phyloP scores from a whole-genome alignment of 2,888 invertebrate genomes.

The Eupithecia exiguata region DNA sequence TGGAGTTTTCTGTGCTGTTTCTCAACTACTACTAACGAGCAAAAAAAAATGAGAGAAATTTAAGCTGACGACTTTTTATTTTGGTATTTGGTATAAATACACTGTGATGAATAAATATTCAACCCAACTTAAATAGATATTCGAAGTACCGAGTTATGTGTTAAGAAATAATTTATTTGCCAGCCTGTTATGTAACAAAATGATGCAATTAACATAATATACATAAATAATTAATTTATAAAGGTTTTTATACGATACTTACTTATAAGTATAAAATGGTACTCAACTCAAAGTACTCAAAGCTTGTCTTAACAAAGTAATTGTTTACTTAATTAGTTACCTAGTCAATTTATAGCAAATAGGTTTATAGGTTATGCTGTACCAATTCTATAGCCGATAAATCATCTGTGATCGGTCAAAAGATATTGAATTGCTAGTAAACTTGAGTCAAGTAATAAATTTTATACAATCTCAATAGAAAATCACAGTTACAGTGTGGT shows the following conservation, averaged over 20 bases:
- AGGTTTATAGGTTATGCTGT: conserved; percentile 34
- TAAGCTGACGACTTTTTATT: neutral
- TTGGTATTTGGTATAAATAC: neutral
- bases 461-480: conserved; percentile 26
- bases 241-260: too few relatives aligned
- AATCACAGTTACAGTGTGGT: conserved; percentile 15
- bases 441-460: conserved; percentile 26
- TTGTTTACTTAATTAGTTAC: conserved; percentile 28
- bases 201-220: neutral
- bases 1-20: neutral
- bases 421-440: conserved; percentile 32
- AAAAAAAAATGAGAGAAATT: neutral
- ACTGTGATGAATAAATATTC: neutral
- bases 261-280: too few relatives aligned
- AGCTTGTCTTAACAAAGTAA: conserved; percentile 6
- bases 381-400: conserved; percentile 29
- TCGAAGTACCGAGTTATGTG: neutral
- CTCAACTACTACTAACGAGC: neutral
- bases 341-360: conserved; percentile 27
- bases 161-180: neutral
- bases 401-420: conserved; percentile 24
- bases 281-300: neutral
- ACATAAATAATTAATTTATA: neutral
- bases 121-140: neutral
- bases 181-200: neutral